Conservation (phyloP, 2,797 vertebrate species). For the Gobio occitaniae region DNA sequence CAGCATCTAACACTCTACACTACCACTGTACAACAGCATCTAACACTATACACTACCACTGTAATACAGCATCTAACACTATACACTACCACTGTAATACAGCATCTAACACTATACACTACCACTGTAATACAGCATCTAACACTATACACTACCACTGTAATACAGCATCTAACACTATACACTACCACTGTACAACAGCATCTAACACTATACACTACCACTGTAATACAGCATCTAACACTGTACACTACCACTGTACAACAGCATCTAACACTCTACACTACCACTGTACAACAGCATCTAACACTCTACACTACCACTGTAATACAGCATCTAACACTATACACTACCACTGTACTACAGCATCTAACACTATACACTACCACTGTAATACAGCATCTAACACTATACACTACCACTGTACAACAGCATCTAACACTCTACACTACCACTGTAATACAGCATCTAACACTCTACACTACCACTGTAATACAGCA, state of each 20-base stretch:
- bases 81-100: conserved; percentile 55
- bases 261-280: conserved; percentile 38
- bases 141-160: conserved; percentile 52
- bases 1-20: conserved; percentile 8
- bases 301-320: conserved; percentile 35
- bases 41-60: conserved; percentile 52
- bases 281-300: conserved; percentile 56
- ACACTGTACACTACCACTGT: conserved; percentile 52
- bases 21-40: not conserved
- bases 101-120: conserved; percentile 11
- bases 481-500: not conserved
- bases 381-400: conserved; percentile 50
- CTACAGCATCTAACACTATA: conserved; percentile 24
- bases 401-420: conserved; percentile 53
- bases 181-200: not conserved
- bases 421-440: conserved; percentile 37
- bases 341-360: conserved; percentile 47
- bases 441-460: conserved; percentile 53
- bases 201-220: conserved; percentile 48
- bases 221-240: conserved; percentile 37
- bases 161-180: conserved; percentile 19
- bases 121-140: not conserved
- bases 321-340: too few species aligned
- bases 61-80: conserved; percentile 26
- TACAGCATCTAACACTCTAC: conserved; percentile 19